phyloP scores from a whole-genome alignment of 2,797 vertebrate genomes.

The Bradypus variegatus region DNA sequence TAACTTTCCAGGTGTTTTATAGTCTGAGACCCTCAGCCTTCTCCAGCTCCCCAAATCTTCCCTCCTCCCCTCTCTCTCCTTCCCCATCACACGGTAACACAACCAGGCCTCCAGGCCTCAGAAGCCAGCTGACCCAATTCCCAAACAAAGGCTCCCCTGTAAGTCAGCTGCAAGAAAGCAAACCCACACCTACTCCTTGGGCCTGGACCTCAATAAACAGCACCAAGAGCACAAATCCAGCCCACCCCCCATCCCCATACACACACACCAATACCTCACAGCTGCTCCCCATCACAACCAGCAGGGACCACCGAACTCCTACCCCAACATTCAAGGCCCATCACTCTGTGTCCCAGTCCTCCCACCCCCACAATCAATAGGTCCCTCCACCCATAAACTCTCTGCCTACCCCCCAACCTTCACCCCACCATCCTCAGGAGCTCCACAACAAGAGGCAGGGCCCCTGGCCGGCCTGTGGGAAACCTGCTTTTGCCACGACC shows the following conservation, averaged over 20 bases:
- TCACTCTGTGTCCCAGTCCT: neutral
- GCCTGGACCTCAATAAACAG: neutral
- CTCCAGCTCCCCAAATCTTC: neutral
- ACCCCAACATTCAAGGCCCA: neutral
- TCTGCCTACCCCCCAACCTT: neutral
- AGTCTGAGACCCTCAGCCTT: neutral
- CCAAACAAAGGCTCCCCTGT: conserved; percentile 50
- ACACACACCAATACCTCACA: neutral
- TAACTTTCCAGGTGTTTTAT: neutral
- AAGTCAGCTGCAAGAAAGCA: neutral
- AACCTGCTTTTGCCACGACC: neutral
- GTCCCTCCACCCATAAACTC: neutral
- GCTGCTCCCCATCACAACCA: neutral
- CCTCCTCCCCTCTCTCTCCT: neutral
- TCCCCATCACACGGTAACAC: neutral
- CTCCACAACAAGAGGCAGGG: neutral
- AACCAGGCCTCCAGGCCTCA: neutral
- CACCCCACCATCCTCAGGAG: neutral
- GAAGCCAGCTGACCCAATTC: conserved; percentile 30
- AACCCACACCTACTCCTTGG: neutral
- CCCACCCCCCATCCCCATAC: neutral
- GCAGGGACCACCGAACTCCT: neutral
- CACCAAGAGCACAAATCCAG: neutral
- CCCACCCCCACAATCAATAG: neutral
- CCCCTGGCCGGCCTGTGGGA: neutral